Percentiles rank a stretch among this genome's conserved stretches.
Conservation (phyloP, 2,888 invertebrate species). For the Loripinus fragilis region DNA sequence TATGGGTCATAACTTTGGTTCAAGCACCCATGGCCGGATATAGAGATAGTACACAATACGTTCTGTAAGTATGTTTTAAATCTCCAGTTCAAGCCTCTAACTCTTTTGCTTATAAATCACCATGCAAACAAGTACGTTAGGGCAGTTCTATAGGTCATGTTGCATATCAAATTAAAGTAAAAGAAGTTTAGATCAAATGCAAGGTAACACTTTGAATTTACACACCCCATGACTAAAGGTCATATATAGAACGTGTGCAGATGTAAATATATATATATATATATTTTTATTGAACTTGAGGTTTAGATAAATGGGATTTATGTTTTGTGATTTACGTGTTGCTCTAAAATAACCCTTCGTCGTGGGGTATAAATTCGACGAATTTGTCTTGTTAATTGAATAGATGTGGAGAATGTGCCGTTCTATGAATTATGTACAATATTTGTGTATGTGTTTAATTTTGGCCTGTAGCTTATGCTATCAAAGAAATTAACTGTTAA, state of each 20-base stretch:
- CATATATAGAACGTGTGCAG: background rate
- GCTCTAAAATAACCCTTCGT: background rate
- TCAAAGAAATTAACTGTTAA: background rate
- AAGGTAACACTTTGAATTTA: background rate
- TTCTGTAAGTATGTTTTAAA: conserved; percentile 6
- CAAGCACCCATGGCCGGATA: conserved; percentile 3
- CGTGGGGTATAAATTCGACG: background rate
- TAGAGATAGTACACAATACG: conserved; percentile 11
- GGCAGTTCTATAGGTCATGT: background rate
- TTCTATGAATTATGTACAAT: background rate
- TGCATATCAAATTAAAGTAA: background rate
- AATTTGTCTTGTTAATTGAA: background rate
- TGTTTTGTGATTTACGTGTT: background rate
- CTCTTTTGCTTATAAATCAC: background rate
- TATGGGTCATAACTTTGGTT: conserved; percentile 9
- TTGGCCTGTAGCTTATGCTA: conserved; percentile 16
- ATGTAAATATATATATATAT: background rate
- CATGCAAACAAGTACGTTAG: background rate
- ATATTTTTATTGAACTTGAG: background rate
- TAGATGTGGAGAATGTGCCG: background rate
- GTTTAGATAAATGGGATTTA: no score
- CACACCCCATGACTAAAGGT: background rate
- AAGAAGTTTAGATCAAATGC: background rate
- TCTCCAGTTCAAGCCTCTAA: background rate
- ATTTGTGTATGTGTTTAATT: background rate